These are phyloP conservation scores for Drosophila arizonae DNA, from an alignment of 1,140 invertebrate species.

Conservation along the genomic window DNA sequence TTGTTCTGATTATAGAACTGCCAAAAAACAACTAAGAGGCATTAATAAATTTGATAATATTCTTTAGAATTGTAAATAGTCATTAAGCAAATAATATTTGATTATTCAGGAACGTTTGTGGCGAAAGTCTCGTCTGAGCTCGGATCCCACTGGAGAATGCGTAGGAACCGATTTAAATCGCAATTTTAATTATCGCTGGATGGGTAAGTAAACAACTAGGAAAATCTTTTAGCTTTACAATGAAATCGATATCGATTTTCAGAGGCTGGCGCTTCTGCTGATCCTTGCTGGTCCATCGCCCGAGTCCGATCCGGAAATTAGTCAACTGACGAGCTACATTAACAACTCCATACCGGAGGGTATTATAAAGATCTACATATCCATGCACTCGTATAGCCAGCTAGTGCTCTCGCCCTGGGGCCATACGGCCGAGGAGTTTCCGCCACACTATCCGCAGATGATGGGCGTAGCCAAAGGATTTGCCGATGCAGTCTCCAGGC, in stretches of 20 bases:
- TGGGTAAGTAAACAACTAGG: slow-evolving; percentile 72
- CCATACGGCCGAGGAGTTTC: slow-evolving; percentile 79
- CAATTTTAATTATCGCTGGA: slow-evolving; percentile 88
- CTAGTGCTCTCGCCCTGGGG: slow-evolving; percentile 83
- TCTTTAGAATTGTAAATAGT: slow-evolving; percentile 3
- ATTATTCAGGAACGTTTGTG: slow-evolving; percentile 84
- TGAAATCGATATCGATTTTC: background rate
- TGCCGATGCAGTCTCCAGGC: slow-evolving; percentile 65
- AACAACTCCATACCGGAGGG: slow-evolving; percentile 72
- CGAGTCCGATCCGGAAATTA: slow-evolving; percentile 86
- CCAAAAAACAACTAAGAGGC: slow-evolving; percentile 6
- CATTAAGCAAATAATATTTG: background rate
- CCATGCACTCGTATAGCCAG: slow-evolving; percentile 84
- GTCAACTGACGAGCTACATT: slow-evolving; percentile 80
- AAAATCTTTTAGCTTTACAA: slow-evolving; percentile 14
- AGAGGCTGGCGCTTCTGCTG: slow-evolving; percentile 84
- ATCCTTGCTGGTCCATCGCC: slow-evolving; percentile 85
- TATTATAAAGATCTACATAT: slow-evolving; percentile 83
- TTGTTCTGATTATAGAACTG: background rate
- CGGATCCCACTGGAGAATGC: slow-evolving; percentile 78
- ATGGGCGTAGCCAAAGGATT: slow-evolving; percentile 83
- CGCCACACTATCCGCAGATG: slow-evolving; percentile 84
- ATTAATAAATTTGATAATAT: slow-evolving; percentile 8
- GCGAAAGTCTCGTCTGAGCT: slow-evolving; percentile 86
- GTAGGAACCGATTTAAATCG: slow-evolving; percentile 87